Evolutionary conservation across 2,797 vertebrate genomes (phyloP).

Genomic region (Sebastes trivittatus): DNA sequence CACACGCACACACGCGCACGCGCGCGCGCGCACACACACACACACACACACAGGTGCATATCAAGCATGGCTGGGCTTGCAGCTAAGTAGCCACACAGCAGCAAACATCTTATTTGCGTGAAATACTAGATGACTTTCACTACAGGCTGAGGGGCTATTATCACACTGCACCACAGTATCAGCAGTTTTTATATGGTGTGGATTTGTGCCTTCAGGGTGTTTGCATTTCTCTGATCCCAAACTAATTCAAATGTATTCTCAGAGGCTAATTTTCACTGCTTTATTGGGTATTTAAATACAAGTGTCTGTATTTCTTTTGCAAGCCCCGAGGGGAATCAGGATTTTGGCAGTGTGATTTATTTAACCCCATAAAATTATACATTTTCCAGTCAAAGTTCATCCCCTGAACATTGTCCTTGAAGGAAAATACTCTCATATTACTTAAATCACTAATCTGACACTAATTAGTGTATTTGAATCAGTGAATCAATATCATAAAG

Average conservation of each 20-base stretch:
- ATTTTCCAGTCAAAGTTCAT: conserved; percentile 12
- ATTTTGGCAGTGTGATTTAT: conserved; percentile 12
- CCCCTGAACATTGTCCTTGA: not conserved
- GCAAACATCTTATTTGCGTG: conserved; percentile 62
- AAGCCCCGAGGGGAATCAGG: not conserved
- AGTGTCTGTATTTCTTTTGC: conserved; percentile 21
- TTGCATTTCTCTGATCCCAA: conserved; percentile 7
- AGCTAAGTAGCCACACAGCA: conserved; percentile 47
- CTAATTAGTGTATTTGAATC: not conserved
- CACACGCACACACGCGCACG: not conserved
- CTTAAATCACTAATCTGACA: not conserved
- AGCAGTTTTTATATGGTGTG: conserved; percentile 27
- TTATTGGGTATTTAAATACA: conserved; percentile 33
- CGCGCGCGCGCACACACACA: not conserved
- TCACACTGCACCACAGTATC: conserved; percentile 24
- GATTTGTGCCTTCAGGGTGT: conserved; percentile 3
- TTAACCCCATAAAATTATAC: conserved; percentile 23
- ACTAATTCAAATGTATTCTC: not conserved
- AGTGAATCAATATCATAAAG: not conserved
- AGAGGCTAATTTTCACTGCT: not conserved
- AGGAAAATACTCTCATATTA: not conserved
- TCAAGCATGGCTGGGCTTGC: conserved; percentile 65
- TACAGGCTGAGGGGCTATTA: conserved; percentile 15
- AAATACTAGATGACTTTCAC: conserved; percentile 53
- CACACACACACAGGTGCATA: conserved; percentile 47